A percentile compares a stretch with the other conserved stretches of the same genome.
Evolutionary conservation across 2,113 vertebrate species (phyloP).

Genomic region (Noturus placidus): DNA sequence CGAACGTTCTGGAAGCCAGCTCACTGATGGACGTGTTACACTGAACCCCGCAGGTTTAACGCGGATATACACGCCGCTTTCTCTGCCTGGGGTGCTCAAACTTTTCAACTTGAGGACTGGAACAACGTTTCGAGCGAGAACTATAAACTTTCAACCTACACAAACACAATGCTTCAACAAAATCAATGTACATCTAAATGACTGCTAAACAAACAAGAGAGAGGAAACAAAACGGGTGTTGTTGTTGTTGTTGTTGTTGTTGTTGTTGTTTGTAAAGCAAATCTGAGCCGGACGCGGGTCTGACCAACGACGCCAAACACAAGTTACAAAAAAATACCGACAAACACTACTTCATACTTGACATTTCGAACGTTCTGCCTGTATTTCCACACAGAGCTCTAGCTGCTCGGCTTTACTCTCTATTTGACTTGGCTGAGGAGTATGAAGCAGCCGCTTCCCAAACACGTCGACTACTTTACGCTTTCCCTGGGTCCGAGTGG

Average conservation of each 20-base stretch:
- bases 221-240: neutral
- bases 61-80: neutral
- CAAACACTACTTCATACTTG: neutral
- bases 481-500: neutral
- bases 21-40: neutral
- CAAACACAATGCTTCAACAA: neutral
- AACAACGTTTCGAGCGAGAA: neutral
- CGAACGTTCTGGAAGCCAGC: neutral
- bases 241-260: no score
- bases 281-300: conserved; percentile 13
- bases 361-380: neutral
- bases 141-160: no score
- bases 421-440: conserved; percentile 21
- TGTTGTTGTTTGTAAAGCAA: conserved; percentile 2
- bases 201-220: neutral
- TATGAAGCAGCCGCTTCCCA: conserved; percentile 15
- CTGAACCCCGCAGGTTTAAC: neutral
- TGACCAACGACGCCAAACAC: neutral
- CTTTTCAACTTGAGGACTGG: conserved; percentile 30
- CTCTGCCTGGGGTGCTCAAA: neutral
- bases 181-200: neutral
- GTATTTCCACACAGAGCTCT: neutral
- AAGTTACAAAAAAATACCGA: neutral
- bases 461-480: neutral
- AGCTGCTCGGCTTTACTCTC: conserved; percentile 21